Evolutionary conservation across 2,113 vertebrate genomes (phyloP).

Genomic region (Madoqua kirkii): DNA sequence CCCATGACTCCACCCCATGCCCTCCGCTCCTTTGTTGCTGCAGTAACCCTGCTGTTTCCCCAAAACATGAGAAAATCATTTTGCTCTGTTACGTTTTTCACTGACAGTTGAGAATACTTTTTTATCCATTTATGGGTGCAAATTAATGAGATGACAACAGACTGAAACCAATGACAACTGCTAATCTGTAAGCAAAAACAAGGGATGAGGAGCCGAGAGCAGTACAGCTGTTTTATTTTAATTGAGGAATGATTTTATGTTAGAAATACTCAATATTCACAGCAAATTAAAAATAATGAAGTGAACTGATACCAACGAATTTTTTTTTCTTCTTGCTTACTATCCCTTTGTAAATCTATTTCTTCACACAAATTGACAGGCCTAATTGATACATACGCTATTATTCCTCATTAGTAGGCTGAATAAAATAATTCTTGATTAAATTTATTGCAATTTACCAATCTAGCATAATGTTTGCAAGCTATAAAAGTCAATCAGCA

Average conservation of each 20-base stretch:
- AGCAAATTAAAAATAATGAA: slow-evolving; percentile 89
- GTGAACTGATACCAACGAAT: slow-evolving; percentile 86
- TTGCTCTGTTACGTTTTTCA: slow-evolving; percentile 44
- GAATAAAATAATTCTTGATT: slow-evolving; percentile 89
- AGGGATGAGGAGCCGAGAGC: slow-evolving; percentile 81
- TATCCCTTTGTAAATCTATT: slow-evolving; percentile 87
- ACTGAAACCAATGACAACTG: slow-evolving; percentile 84
- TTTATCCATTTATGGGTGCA: slow-evolving; percentile 86
- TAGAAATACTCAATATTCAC: slow-evolving; percentile 86
- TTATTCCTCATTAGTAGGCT: slow-evolving; percentile 87
- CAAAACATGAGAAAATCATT: slow-evolving; percentile 32
- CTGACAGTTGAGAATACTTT: slow-evolving; percentile 74
- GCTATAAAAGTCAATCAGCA: slow-evolving; percentile 89
- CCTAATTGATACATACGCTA: slow-evolving; percentile 87
- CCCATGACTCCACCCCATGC: accelerated
- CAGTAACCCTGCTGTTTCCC: not conserved
- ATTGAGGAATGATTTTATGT: slow-evolving; percentile 85
- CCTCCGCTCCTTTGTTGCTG: not conserved
- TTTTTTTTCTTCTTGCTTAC: slow-evolving; percentile 81
- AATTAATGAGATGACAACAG: slow-evolving; percentile 87
- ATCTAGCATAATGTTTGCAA: slow-evolving; percentile 85
- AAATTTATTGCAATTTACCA: slow-evolving; percentile 88
- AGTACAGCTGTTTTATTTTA: slow-evolving; percentile 85
- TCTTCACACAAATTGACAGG: slow-evolving; percentile 86
- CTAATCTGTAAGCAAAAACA: slow-evolving; percentile 84